Evolutionary conservation across 2,113 vertebrate species (phyloP), one percentile per base, ranked within the genome.

Genomic region (Saccopteryx leptura): DNA sequence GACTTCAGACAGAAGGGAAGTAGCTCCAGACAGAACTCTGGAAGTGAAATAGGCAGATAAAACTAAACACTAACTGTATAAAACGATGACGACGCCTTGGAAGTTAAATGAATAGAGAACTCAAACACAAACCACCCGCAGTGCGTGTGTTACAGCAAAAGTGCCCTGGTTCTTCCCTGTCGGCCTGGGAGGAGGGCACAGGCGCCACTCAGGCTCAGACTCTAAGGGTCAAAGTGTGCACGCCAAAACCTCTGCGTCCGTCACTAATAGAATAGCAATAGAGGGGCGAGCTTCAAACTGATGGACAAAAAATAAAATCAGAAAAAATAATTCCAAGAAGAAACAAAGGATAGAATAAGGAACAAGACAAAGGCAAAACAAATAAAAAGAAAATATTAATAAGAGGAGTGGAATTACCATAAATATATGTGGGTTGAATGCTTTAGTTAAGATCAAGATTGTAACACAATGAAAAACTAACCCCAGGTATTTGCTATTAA

Each of bases 311-410:
- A 93, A 52, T 7, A 54, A 6, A 48, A 56, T 76, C 76, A 76
- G 66, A 6, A 69, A 65, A 66, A 39, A 56, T 7, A 75, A 71
- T 76, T 24, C 31, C 81, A 74, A 19, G 13, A 26, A 84, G 54
- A 33, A 58, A 61, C 68, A 71, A 26, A 14, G 48, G 9, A 84
- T 2, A 76, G 78, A 61, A 90, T 92, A 91, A 58, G 31, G 63
- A 81, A 83, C 13, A 52, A 17, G 8, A 58, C 46, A 54, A 91
- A 56, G 19, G 15, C 6, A 88, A 76, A 72, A 58, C 13, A 66
- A 75, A 91, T 79, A 52, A 58, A 84, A 88, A 63, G 63, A 95
- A 90, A 78, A 75, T 68, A 68, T 78, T 54, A 75, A 52, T 69
- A 65, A 54, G 8, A 79, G n/a, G n/a, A 23, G 21, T 81, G 15